These are phyloP conservation scores for Channa maculata DNA, from an alignment of 2,113 vertebrate species.

Conservation along the genomic window DNA sequence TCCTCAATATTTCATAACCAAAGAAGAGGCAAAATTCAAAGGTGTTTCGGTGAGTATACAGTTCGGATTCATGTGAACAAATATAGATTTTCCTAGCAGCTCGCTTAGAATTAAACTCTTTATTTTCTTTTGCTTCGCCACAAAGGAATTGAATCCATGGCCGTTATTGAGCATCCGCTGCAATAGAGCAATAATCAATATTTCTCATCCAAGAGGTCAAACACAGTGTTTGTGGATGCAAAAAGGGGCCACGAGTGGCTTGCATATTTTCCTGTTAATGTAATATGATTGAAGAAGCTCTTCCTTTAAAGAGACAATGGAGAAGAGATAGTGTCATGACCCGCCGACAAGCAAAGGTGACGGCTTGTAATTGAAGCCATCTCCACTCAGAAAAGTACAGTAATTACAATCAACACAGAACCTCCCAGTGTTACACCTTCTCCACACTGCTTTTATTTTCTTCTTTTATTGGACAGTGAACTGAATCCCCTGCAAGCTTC, in stretches of 20 bases:
- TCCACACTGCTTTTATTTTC: not conserved
- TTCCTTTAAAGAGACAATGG: slow-evolving; percentile 63
- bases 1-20: not conserved
- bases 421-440: slow-evolving; percentile 2
- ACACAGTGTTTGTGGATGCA: slow-evolving; percentile 43
- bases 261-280: slow-evolving; percentile 53
- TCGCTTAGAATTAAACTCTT: not conserved
- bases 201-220: slow-evolving; percentile 54
- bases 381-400: slow-evolving; percentile 51
- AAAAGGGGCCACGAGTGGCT: slow-evolving; percentile 18
- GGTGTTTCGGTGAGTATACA: slow-evolving; percentile 2
- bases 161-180: slow-evolving; percentile 37
- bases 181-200: slow-evolving; percentile 63
- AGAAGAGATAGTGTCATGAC: slow-evolving; percentile 64
- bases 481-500: slow-evolving; percentile 7
- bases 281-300: slow-evolving; percentile 34
- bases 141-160: slow-evolving; percentile 17
- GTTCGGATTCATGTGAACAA: slow-evolving; percentile 1
- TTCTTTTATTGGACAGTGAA: not conserved
- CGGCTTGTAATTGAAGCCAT: slow-evolving; percentile 61
- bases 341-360: slow-evolving; percentile 52
- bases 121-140: not conserved
- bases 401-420: slow-evolving; percentile 70
- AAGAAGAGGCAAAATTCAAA: slow-evolving; percentile 27
- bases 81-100: not conserved